Evolutionary conservation across 2,113 vertebrate genomes (phyloP).

Genomic region (Cranoglanis bouderius): DNA sequence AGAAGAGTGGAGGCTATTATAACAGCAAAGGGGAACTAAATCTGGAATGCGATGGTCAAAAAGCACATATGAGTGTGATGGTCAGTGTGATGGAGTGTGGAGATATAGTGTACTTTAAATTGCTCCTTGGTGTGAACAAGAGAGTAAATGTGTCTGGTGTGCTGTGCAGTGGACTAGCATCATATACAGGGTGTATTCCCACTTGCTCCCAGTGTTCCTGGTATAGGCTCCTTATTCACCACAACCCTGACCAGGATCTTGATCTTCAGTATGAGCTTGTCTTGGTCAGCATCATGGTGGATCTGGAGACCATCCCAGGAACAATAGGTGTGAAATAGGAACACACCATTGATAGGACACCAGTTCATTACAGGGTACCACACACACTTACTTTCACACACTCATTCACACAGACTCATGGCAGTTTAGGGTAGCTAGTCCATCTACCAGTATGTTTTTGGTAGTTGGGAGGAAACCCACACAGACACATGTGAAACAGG

Average conservation of each 20-base stretch:
- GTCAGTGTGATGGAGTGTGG: not conserved
- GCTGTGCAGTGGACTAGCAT: not conserved
- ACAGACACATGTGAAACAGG: not conserved
- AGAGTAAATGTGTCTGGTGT: not conserved
- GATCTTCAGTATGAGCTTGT: too few species aligned
- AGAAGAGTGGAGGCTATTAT: not conserved
- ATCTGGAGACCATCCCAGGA: too few species aligned
- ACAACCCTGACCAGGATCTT: not conserved
- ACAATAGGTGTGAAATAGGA: not conserved
- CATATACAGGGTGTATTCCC: not conserved
- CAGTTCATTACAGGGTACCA: not conserved
- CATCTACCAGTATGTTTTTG: not conserved
- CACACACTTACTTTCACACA: not conserved
- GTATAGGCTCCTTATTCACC: not conserved
- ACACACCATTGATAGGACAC: not conserved
- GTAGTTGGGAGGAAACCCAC: not conserved
- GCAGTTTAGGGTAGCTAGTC: not conserved
- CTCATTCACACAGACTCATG: not conserved
- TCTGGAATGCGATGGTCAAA: not conserved
- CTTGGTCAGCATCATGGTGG: too few species aligned
- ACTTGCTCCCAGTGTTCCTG: not conserved
- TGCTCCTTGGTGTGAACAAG: not conserved
- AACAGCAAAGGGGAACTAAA: not conserved
- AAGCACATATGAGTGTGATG: not conserved
- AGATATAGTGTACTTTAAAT: not conserved